Evolutionary conservation across 2,113 vertebrate species (phyloP).

Genomic region (Hydrolagus affinis): DNA sequence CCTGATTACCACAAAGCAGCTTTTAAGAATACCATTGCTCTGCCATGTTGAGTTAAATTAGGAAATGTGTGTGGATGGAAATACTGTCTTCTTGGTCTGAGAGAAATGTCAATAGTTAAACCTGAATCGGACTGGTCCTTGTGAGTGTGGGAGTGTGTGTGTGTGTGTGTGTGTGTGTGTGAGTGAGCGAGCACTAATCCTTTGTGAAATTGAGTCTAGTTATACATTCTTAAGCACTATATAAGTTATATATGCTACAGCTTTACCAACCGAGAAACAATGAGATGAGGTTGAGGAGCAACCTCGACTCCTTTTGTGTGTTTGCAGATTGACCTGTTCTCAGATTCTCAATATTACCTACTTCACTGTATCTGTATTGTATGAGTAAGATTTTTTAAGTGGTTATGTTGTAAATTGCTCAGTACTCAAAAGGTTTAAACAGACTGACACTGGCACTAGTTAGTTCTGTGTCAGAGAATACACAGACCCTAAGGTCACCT

Average conservation of each 20-base stretch:
- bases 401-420: slow-evolving; percentile 15
- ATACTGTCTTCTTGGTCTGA: no score
- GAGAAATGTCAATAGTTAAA: no score
- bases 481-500: slow-evolving; percentile 16
- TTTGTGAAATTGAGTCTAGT: background rate
- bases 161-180: background rate
- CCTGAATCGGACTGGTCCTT: no score
- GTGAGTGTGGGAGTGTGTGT: background rate
- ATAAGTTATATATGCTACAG: background rate
- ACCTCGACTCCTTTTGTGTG: background rate
- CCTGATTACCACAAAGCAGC: no score
- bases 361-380: background rate
- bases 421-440: background rate
- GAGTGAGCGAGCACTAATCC: background rate
- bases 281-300: background rate
- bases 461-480: slow-evolving; percentile 21
- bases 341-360: background rate
- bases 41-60: no score
- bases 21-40: no score
- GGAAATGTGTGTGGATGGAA: no score
- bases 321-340: background rate
- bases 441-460: slow-evolving; percentile 10
- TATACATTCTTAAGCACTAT: background rate
- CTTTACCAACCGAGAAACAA: background rate
- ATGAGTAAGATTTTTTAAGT: slow-evolving; percentile 5